These are phyloP conservation scores for Chloroclysta siterata DNA, from an alignment of 2,888 invertebrate genomes.

Conservation along the genomic window DNA sequence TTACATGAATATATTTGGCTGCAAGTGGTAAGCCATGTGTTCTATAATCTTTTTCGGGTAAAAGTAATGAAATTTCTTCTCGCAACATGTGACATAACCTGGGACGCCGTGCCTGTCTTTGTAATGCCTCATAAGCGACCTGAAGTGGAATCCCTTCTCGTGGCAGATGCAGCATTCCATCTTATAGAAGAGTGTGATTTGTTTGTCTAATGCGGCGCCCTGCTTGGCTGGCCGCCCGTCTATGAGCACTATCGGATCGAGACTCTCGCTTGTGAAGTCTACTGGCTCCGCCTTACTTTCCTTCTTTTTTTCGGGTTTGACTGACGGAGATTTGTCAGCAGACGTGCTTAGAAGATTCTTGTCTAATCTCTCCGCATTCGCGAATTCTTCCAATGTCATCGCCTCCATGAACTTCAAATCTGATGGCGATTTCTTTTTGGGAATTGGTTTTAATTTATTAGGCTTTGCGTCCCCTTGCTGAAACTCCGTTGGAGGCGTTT, in stretches of 20 bases:
- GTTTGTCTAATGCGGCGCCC: constrained; percentile 72
- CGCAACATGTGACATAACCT: constrained; percentile 77
- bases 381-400: constrained; percentile 77
- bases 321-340: constrained; percentile 36
- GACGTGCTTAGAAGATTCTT: constrained; percentile 59
- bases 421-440: constrained; percentile 62
- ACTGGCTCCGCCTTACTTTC: constrained; percentile 42
- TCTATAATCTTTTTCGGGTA: constrained; percentile 80
- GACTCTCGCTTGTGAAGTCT: constrained; percentile 51
- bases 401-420: constrained; percentile 74
- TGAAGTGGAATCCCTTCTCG: constrained; percentile 73
- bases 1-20: constrained; percentile 79
- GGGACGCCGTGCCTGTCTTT: constrained; percentile 80
- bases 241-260: constrained; percentile 69
- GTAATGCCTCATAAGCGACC: constrained; percentile 78
- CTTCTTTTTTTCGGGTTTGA: constrained; percentile 39
- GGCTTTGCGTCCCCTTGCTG: constrained; percentile 68
- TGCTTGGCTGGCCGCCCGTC: constrained; percentile 76
- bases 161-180: constrained; percentile 82
- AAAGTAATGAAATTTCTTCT: constrained; percentile 80
- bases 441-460: constrained; percentile 44
- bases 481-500: constrained; percentile 54
- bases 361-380: constrained; percentile 67
- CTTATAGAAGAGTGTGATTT: constrained; percentile 78
- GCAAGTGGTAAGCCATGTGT: constrained; percentile 79